phyloP scores from a whole-genome alignment of 1,140 invertebrate species.

The Vanessa atalanta region DNA sequence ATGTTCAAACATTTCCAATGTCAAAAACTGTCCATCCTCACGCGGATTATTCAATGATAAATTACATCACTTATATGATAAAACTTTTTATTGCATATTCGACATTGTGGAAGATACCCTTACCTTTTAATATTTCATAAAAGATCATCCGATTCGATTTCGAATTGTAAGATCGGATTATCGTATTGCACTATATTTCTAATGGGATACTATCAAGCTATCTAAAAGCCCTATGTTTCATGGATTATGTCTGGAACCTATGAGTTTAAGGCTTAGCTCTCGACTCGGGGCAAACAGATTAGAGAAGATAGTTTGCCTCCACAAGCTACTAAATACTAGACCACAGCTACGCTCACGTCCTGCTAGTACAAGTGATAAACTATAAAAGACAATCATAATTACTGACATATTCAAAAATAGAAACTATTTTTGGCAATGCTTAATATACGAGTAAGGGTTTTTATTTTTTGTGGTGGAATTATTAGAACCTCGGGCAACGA shows the following conservation, averaged over 20 bases:
- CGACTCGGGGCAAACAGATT: conserved; percentile 5
- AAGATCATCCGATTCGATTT: background rate
- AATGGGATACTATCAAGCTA: conserved; percentile 1
- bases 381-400: too few species aligned
- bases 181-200: conserved; percentile 11
- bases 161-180: background rate
- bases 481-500: too few species aligned
- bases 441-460: too few species aligned
- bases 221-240: conserved; percentile 10
- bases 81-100: too few species aligned
- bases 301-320: conserved; percentile 2
- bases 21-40: too few species aligned
- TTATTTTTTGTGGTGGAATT: too few species aligned
- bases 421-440: too few species aligned
- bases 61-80: too few species aligned
- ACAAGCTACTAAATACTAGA: background rate
- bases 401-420: too few species aligned
- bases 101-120: too few species aligned
- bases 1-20: too few species aligned
- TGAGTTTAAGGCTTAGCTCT: conserved; percentile 8
- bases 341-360: background rate
- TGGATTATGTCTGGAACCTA: conserved; percentile 8
- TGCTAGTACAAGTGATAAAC: background rate
- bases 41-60: too few species aligned
- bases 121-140: background rate